Base-by-base conservation (phyloP, 2,888 invertebrate species). In the Harpalus rufipes region DNA sequence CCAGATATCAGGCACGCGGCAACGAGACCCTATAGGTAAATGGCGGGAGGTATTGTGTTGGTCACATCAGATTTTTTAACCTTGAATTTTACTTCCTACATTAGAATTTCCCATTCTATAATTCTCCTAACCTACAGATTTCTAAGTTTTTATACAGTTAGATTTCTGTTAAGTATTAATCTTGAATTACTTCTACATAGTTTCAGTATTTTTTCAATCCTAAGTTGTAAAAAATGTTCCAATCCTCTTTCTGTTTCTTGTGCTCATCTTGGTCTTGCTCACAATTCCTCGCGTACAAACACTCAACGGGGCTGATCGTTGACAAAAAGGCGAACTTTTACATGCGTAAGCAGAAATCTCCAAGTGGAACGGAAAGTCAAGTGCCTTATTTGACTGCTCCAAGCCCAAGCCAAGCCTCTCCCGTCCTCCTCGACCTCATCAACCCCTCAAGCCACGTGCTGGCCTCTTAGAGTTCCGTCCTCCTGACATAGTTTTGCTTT, bases 271-370 rank as follows among this genome's bases (percentile, higher is more conserved):
- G 16, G 18, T 63, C 68, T 39, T 39, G 12, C 39, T 68, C 68
- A 32, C 72, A 65, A 14, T 21, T 18, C 32, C 58, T 25, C 59
- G 25, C 39, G 68, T 21, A 72, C 83, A 83, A 83, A 83, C 61
- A 83, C 83, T 83, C 41, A 61, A 83, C 44, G 16, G 16, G 25
- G 83, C 59, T 82, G 84, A 84, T 84, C 84, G 84, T 84, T 84
- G 78, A 84, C 84, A 84, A 84, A 84, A 84, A 84, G 84, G 84
- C 76, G 84, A 84, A 84, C 21, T 84, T 84, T 84, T 84, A 63
- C 84, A 78, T 78, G 78, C 84, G 84, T 84, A 84, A 84, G 84
- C 84, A 84, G 76, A 78, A 84, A 78, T 84, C 78, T 51, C 41
- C 18, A 18, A 56, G 59, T 59, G 56, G 65, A 44, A 58, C 58